Evolutionary conservation across 2,113 vertebrate genomes (phyloP).

Genomic region (Corythornis madagascariensis): DNA sequence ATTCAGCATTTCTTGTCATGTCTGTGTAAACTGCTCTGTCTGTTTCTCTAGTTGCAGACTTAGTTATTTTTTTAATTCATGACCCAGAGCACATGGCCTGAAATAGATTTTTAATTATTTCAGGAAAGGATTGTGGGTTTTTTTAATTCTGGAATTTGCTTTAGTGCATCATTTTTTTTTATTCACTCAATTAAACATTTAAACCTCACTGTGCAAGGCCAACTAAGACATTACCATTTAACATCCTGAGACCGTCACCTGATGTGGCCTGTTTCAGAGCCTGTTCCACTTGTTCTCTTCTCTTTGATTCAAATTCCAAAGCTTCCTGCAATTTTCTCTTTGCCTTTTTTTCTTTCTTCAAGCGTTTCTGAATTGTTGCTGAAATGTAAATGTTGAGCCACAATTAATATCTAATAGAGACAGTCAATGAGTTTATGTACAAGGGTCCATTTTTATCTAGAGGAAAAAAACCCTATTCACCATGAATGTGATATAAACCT

Average conservation of each 20-base stretch:
- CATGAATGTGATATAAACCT: background rate
- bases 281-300: conserved; percentile 88
- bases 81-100: conserved; percentile 24
- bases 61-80: conserved; percentile 48
- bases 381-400: conserved; percentile 29
- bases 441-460: background rate
- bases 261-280: conserved; percentile 83
- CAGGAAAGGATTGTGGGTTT: background rate
- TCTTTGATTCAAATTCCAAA: conserved; percentile 88
- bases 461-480: background rate
- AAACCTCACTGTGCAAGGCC: conserved; percentile 41
- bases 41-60: conserved; percentile 24
- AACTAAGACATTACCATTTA: conserved; percentile 79
- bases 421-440: background rate
- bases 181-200: conserved; percentile 9
- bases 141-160: conserved; percentile 25
- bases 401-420: background rate
- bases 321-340: conserved; percentile 94
- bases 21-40: conserved; percentile 26
- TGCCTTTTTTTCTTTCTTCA: conserved; percentile 92
- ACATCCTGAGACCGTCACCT: conserved; percentile 82
- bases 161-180: background rate
- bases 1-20: conserved; percentile 53
- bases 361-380: conserved; percentile 90
- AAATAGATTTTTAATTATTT: conserved; percentile 59